Percentiles rank a stretch among this genome's conserved stretches.
phyloP scores from a whole-genome alignment of 1,140 invertebrate species.

The Brachionus sp. region DNA sequence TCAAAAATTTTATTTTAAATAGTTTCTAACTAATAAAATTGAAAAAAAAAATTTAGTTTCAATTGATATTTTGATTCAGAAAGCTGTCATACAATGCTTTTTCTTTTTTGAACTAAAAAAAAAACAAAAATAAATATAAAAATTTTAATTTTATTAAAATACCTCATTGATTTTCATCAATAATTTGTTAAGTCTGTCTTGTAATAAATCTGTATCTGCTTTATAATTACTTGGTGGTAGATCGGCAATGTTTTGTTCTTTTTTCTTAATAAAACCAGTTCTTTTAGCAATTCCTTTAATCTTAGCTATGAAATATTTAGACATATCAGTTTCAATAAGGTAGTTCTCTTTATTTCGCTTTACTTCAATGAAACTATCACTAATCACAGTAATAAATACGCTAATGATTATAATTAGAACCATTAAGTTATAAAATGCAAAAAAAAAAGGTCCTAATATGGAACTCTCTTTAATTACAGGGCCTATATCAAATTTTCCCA shows the following conservation, averaged over 20 bases:
- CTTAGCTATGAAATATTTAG: slow-evolving; percentile 22
- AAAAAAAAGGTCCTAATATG: slow-evolving; percentile 48
- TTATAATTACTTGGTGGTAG: neutral
- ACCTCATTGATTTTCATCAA: slow-evolving; percentile 30
- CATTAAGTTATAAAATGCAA: slow-evolving; percentile 49
- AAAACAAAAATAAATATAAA: neutral
- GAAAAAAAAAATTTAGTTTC: neutral
- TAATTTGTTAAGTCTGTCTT: neutral
- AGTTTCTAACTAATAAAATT: neutral
- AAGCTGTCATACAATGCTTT: neutral
- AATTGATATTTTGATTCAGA: neutral
- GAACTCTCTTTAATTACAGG: slow-evolving; percentile 2
- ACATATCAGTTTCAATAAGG: slow-evolving; percentile 29
- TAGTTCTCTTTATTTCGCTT: neutral
- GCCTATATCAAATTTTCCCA: slow-evolving; percentile 43
- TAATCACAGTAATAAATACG: slow-evolving; percentile 50
- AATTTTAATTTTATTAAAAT: neutral
- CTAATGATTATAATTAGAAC: slow-evolving; percentile 50
- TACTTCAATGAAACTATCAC: slow-evolving; percentile 50
- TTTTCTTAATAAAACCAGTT: neutral
- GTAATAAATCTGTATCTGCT: neutral
- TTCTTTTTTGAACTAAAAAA: slow-evolving; percentile 5
- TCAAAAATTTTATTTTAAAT: too few species aligned
- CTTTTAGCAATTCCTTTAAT: neutral
- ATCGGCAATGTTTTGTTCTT: neutral